A percentile compares a stretch with the other conserved stretches of the same genome.
These are phyloP conservation scores for Hyalella azteca DNA, from an alignment of 2,888 invertebrate species.

Conservation along the genomic window DNA sequence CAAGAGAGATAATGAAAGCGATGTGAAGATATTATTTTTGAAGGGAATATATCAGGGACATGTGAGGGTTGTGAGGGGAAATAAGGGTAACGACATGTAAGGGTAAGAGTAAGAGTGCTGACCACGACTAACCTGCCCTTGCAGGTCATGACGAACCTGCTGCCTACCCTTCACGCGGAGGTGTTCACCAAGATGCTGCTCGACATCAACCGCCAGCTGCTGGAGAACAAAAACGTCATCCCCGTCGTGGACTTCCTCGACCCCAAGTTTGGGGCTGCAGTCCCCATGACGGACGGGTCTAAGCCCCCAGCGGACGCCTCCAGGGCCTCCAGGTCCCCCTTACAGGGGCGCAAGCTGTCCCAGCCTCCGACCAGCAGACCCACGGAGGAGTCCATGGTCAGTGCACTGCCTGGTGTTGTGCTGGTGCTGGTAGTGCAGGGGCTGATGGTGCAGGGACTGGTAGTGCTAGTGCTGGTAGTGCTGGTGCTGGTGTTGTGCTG, in stretches of 20 bases:
- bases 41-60: too few relatives aligned
- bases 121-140: neutral
- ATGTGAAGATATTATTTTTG: too few relatives aligned
- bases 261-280: slow-evolving; percentile 29
- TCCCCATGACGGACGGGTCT: neutral
- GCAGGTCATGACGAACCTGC: slow-evolving; percentile 55
- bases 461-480: too few relatives aligned
- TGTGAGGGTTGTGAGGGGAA: too few relatives aligned
- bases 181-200: slow-evolving; percentile 83
- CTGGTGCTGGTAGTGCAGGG: neutral
- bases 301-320: neutral
- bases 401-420: neutral
- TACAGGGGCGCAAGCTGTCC: slow-evolving; percentile 22
- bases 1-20: too few relatives aligned
- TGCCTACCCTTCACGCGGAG: slow-evolving; percentile 76
- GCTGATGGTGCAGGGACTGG: too few relatives aligned
- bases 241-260: slow-evolving; percentile 65
- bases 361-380: neutral
- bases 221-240: slow-evolving; percentile 76
- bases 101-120: too few relatives aligned
- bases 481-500: too few relatives aligned
- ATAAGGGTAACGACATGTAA: too few relatives aligned
- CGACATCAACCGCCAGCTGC: slow-evolving; percentile 83
- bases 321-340: neutral
- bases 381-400: neutral